Evolutionary conservation across 2,797 vertebrate species (phyloP).

Genomic region (Diplodus sargus): DNA sequence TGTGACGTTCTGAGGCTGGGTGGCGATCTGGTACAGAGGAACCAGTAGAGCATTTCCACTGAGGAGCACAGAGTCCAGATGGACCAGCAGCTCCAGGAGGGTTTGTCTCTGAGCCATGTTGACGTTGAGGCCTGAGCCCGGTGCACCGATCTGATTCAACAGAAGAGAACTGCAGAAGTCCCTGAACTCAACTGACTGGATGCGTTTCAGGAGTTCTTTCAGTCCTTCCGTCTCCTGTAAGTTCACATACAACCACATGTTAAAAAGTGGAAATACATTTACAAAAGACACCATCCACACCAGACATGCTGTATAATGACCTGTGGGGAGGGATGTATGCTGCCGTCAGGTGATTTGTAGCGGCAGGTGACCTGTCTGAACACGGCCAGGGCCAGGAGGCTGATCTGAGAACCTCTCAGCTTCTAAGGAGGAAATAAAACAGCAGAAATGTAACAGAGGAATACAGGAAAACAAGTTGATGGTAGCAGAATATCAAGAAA

Average conservation of each 20-base stretch:
- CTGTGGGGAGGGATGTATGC: slow-evolving; percentile 52
- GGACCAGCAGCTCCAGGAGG: slow-evolving; percentile 82
- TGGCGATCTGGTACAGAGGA: slow-evolving; percentile 77
- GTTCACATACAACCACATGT: neutral
- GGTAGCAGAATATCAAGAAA: no score
- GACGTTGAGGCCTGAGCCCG: slow-evolving; percentile 44
- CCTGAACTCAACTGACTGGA: slow-evolving; percentile 23
- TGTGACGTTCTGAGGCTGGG: slow-evolving; percentile 60
- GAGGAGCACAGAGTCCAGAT: slow-evolving; percentile 77
- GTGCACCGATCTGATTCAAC: slow-evolving; percentile 62
- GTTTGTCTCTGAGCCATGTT: slow-evolving; percentile 48
- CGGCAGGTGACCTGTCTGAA: slow-evolving; percentile 80
- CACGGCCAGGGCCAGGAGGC: slow-evolving; percentile 73
- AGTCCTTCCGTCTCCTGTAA: slow-evolving; percentile 58
- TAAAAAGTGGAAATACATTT: neutral
- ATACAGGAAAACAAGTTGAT: no score
- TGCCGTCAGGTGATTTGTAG: slow-evolving; percentile 55
- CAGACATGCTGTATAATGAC: slow-evolving; percentile 48
- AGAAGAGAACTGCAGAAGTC: slow-evolving; percentile 78
- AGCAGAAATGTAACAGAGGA: neutral
- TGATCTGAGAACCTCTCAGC: slow-evolving; percentile 37
- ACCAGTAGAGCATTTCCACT: slow-evolving; percentile 60
- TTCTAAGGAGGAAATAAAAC: slow-evolving; percentile 51
- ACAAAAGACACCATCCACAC: neutral
- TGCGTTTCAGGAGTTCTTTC: slow-evolving; percentile 56